Conservation (phyloP, 2,888 invertebrate genomes). For the Chrysodeixis includens region DNA sequence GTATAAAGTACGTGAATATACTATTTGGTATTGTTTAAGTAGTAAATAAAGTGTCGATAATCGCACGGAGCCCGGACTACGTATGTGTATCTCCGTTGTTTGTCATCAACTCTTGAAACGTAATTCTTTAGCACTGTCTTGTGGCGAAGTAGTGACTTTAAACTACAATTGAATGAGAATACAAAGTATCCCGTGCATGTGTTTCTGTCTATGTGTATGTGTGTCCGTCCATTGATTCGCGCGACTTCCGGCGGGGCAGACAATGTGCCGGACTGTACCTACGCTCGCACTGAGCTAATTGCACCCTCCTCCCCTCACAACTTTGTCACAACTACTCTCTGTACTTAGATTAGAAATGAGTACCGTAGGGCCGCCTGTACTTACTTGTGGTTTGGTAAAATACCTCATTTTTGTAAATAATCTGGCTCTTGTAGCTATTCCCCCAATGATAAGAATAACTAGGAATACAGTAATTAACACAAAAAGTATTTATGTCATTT, state of each 20-base stretch:
- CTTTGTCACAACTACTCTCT: neutral
- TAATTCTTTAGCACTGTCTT: neutral
- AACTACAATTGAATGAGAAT: neutral
- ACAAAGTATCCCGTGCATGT: neutral
- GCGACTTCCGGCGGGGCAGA: neutral
- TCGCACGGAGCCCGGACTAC: too few relatives aligned
- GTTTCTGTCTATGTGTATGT: neutral
- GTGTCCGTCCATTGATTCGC: conserved; percentile 3
- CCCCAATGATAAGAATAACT: too few relatives aligned
- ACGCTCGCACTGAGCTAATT: neutral
- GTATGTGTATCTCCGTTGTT: too few relatives aligned
- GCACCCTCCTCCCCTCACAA: neutral
- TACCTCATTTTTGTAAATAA: too few relatives aligned
- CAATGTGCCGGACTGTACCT: neutral
- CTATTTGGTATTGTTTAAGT: too few relatives aligned
- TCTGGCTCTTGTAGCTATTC: too few relatives aligned
- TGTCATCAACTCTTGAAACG: neutral
- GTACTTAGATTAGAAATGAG: neutral
- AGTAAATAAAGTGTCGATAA: too few relatives aligned
- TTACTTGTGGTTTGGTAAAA: neutral
- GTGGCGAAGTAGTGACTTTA: neutral
- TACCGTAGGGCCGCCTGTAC: neutral
- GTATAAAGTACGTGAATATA: too few relatives aligned
- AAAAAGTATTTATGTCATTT: too few relatives aligned
- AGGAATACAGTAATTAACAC: too few relatives aligned